Percentiles rank a stretch among this genome's conserved stretches.
These are phyloP conservation scores for Papilio protenor DNA, from an alignment of 2,888 invertebrate genomes.

Conservation along the genomic window DNA sequence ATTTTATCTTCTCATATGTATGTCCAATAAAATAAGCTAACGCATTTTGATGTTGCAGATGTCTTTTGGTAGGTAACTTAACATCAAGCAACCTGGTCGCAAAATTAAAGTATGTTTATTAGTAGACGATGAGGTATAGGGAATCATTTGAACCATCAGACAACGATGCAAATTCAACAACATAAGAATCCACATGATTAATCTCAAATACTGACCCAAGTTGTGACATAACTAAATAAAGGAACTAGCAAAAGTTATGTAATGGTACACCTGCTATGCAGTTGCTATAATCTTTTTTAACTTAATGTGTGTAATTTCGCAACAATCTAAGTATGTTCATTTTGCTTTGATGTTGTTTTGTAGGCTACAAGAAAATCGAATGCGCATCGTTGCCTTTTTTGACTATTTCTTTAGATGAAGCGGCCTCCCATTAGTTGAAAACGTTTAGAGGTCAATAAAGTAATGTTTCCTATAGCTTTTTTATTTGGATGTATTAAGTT, in stretches of 20 bases:
- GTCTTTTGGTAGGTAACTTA: neutral
- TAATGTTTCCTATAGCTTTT: conserved; percentile 48
- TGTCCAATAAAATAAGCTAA: too few species aligned
- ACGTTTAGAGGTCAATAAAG: conserved; percentile 62
- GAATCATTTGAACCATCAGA: neutral
- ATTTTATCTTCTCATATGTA: too few species aligned
- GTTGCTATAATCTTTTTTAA: conserved; percentile 11
- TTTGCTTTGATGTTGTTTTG: neutral
- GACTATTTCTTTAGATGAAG: conserved; percentile 44
- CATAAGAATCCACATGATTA: neutral
- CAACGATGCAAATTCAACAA: neutral
- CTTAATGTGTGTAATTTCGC: conserved; percentile 1
- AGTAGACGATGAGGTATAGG: neutral
- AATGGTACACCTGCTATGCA: conserved; percentile 11
- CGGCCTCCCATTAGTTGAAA: conserved; percentile 45
- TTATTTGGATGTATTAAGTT: conserved; percentile 48
- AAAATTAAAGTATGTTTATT: neutral
- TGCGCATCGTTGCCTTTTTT: neutral
- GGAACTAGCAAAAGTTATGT: conserved; percentile 6
- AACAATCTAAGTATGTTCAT: neutral
- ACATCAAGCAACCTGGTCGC: neutral
- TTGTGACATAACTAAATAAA: conserved; percentile 18
- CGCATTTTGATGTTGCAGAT: too few species aligned
- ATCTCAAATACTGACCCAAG: conserved; percentile 10
- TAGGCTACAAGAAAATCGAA: neutral